A percentile compares a stretch with the other conserved stretches of the same genome.
These are phyloP conservation scores for Conus betulinus DNA, from an alignment of 1,140 invertebrate genomes.

Conservation along the genomic window DNA sequence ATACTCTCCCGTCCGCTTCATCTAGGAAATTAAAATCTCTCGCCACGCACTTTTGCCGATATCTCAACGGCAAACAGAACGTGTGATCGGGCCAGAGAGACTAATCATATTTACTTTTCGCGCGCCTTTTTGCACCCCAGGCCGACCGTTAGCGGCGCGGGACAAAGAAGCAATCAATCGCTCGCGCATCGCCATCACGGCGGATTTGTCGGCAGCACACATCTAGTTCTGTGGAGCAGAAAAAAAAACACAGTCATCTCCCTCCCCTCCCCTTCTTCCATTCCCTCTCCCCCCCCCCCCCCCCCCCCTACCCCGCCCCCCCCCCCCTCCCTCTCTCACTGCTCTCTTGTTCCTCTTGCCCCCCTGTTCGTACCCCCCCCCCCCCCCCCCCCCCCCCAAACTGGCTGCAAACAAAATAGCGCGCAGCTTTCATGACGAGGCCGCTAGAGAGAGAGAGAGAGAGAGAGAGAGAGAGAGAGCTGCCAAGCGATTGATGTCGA, in stretches of 20 bases:
- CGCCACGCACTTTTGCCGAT: slow-evolving; percentile 42
- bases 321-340: no score
- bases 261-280: no score
- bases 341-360: no score
- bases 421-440: slow-evolving; percentile 9
- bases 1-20: slow-evolving; percentile 53
- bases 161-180: slow-evolving; percentile 56
- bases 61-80: slow-evolving; percentile 54
- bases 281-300: slow-evolving; percentile 12
- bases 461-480: slow-evolving; percentile 17
- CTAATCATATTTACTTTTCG: slow-evolving; percentile 59
- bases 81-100: slow-evolving; percentile 38
- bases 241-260: slow-evolving; percentile 42
- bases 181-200: slow-evolving; percentile 47
- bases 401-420: slow-evolving; percentile 31
- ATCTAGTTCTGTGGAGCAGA: slow-evolving; percentile 38
- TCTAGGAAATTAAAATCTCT: slow-evolving; percentile 58
- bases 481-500: slow-evolving; percentile 41
- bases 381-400: not conserved
- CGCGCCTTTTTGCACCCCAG: slow-evolving; percentile 51
- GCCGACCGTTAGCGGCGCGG: slow-evolving; percentile 21
- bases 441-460: not conserved
- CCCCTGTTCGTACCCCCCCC: no score
- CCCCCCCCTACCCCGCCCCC: no score
- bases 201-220: slow-evolving; percentile 39